Conservation (phyloP, 2,797 vertebrate species). For the Corythornis leucogaster region DNA sequence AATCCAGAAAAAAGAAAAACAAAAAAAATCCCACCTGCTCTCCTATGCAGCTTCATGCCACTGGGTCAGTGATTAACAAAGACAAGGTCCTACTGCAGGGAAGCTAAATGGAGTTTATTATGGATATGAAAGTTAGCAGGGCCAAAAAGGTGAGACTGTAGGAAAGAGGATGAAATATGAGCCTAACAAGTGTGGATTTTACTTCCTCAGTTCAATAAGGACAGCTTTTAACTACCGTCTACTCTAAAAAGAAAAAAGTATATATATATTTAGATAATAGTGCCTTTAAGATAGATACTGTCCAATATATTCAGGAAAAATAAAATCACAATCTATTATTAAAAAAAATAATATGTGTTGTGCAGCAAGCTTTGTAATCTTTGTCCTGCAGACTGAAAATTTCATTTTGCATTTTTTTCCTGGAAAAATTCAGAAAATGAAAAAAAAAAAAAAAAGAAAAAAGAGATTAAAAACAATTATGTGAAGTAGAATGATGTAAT, state of each 20-base stretch:
- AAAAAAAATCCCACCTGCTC: neutral
- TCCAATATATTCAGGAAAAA: neutral
- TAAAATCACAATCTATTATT: neutral
- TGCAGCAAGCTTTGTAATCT: neutral
- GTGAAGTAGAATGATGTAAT: neutral
- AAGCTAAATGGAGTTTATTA: constrained; percentile 77
- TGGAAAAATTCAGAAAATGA: neutral
- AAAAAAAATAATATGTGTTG: neutral
- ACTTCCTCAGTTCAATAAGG: constrained; percentile 56
- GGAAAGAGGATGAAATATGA: constrained; percentile 69
- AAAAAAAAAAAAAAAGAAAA: neutral
- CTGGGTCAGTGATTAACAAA: constrained; percentile 66
- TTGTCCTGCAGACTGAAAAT: neutral
- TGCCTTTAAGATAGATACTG: neutral
- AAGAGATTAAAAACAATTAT: neutral
- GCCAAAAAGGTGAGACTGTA: constrained; percentile 62
- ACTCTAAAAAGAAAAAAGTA: neutral
- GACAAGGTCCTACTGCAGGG: constrained; percentile 54
- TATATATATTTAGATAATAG: neutral
- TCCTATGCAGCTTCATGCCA: constrained; percentile 27
- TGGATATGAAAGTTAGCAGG: constrained; percentile 62
- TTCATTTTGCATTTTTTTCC: neutral
- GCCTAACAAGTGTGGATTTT: constrained; percentile 72
- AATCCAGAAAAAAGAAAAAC: constrained; percentile 16
- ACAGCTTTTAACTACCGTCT: constrained; percentile 49